These are phyloP conservation scores for Mamestra brassicae DNA, from an alignment of 2,888 invertebrate species.

Conservation along the genomic window DNA sequence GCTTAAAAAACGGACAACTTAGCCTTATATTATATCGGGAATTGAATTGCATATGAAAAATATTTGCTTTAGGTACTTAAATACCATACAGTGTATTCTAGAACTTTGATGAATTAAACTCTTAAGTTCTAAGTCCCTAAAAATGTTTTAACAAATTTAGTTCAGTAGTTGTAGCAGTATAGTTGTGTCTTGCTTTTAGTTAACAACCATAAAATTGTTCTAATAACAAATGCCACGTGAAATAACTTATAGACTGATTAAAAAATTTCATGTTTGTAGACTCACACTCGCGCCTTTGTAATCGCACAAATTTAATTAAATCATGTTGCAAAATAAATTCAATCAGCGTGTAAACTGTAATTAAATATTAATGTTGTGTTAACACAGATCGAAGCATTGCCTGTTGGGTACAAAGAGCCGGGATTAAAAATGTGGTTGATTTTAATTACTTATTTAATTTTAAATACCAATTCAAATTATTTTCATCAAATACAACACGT, in stretches of 20 bases:
- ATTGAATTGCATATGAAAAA: neutral
- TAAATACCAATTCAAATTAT: neutral
- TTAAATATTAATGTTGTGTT: constrained; percentile 12
- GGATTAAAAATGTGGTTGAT: neutral
- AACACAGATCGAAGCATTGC: constrained; percentile 6
- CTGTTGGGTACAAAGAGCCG: constrained; percentile 1
- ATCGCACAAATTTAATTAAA: constrained; percentile 1
- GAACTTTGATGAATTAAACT: neutral
- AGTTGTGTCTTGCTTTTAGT: neutral
- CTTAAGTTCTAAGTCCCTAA: neutral
- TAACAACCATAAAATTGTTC: neutral
- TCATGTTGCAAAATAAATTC: constrained; percentile 2
- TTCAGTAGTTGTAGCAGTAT: no score
- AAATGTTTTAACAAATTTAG: neutral
- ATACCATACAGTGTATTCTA: neutral
- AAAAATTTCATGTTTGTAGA: constrained; percentile 4
- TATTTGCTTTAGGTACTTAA: neutral
- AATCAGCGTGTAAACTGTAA: neutral
- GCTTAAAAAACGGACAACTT: neutral
- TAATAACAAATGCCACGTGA: neutral
- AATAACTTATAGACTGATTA: neutral
- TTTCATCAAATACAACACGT: neutral
- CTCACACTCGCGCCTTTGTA: neutral
- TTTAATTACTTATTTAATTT: neutral
- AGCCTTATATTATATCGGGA: no score